Conservation (phyloP, 2,888 invertebrate genomes). For the Athalia circularis region DNA sequence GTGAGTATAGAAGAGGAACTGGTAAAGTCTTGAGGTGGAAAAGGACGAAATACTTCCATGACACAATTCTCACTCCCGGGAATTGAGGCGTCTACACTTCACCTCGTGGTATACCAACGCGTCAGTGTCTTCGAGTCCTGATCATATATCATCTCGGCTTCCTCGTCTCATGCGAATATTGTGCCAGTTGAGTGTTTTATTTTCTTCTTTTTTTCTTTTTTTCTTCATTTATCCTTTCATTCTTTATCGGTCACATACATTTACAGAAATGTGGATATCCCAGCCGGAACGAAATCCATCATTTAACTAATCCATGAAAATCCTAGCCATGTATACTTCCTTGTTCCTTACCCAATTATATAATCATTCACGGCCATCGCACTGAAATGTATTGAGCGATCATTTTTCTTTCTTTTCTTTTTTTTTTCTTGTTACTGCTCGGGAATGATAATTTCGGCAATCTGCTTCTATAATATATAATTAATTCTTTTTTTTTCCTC, state of each 20-base stretch:
- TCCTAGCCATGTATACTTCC: neutral
- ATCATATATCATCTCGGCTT: conserved; percentile 37
- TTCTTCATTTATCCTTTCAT: too few relatives aligned
- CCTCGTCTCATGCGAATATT: conserved; percentile 8
- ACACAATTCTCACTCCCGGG: conserved; percentile 43
- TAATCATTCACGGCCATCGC: neutral
- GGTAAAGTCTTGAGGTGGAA: conserved; percentile 28
- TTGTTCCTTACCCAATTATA: neutral
- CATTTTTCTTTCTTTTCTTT: too few relatives aligned
- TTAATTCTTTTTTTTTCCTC: conserved; percentile 24
- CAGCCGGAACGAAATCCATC: neutral
- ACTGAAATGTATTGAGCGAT: too few relatives aligned
- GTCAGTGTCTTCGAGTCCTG: conserved; percentile 34
- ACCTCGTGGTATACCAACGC: conserved; percentile 38
- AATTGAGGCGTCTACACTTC: conserved; percentile 40
- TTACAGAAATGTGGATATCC: too few relatives aligned
- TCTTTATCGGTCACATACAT: too few relatives aligned
- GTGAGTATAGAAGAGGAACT: conserved; percentile 17
- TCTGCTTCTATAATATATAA: neutral
- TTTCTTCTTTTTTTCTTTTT: neutral
- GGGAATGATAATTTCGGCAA: neutral
- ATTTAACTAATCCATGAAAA: conserved; percentile 5
- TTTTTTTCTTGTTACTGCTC: too few relatives aligned
- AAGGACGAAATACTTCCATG: conserved; percentile 35
- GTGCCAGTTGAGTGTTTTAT: conserved; percentile 9